Base-by-base conservation (phyloP, 2,888 invertebrate species). In the Caenorhabditis sulstoni region DNA sequence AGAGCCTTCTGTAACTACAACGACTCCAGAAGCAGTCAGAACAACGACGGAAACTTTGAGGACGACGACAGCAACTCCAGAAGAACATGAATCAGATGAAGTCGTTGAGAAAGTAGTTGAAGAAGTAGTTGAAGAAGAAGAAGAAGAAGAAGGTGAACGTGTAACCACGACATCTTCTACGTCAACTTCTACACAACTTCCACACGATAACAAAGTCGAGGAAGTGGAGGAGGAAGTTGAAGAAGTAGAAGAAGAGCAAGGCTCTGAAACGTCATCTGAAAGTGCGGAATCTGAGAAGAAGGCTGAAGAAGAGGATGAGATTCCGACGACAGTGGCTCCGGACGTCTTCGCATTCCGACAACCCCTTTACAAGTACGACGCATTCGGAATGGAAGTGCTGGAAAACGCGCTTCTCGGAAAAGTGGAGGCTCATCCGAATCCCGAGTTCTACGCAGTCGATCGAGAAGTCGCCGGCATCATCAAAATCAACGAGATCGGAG, bases 401-500 rank as follows among this genome's bases (percentile, higher is more conserved):
- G 82, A 82, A 23, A 81, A 81, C 22, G 76, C 79, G 22, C 53
- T 80, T 0, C 16, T 84, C 16, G 84, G 84, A 58, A 44, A 64
- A 71, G 82, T 84, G 3, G 79, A 75, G 9, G 84, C 84, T 0
- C 41, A 53, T 3, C 84, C 84, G 9, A 77, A 79, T 45, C 59
- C 78, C 3, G 77, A 84, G 37, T 79, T 82, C 59, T 84, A 81
- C 50, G 84, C 81, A 0, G 57, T 84, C 20, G 82, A 82, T 59
- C 61, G 81, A 62, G 73, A 81, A 66, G 82, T 70, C 8, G 57
- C 67, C 8, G 80, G 79, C 0, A 53, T 81, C 7, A 65, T 84
- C 35, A 82, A 81, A 66, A 71, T 84, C 61, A 79, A 77, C 16
- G 82, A 84, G n/a, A 62, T 61, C 11, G 82, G 81, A 7, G 82